Percentiles rank a stretch among this genome's conserved stretches.
These are phyloP conservation scores for Iphiclides podalirius DNA, from an alignment of 2,888 invertebrate species.

Conservation along the genomic window DNA sequence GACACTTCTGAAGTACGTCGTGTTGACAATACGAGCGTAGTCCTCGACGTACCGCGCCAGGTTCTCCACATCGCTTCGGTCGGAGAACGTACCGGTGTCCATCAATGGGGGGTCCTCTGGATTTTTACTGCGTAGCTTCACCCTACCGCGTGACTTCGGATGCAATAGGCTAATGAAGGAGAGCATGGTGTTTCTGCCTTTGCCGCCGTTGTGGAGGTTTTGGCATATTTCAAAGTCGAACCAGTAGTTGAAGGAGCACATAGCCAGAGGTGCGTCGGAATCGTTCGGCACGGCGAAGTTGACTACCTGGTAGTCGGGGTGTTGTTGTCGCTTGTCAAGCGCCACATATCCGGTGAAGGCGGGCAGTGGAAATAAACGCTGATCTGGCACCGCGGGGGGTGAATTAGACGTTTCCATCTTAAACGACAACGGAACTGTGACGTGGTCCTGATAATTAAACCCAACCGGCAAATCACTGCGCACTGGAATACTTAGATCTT, in stretches of 20 bases:
- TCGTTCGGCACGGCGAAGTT: conserved; percentile 32
- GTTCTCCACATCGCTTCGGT: conserved; percentile 38
- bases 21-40: conserved; percentile 36
- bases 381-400: conserved; percentile 14
- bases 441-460: conserved; percentile 43
- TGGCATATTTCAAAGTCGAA: conserved; percentile 36
- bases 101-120: conserved; percentile 37
- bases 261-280: conserved; percentile 27
- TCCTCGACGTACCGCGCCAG: conserved; percentile 35
- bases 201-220: conserved; percentile 26
- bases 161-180: conserved; percentile 30
- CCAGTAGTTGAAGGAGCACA: conserved; percentile 36
- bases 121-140: conserved; percentile 35
- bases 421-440: conserved; percentile 21
- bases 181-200: conserved; percentile 29
- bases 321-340: conserved; percentile 29
- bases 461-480: conserved; percentile 45
- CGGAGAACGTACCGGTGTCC: conserved; percentile 31
- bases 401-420: conserved; percentile 25
- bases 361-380: conserved; percentile 32
- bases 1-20: conserved; percentile 37
- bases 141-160: conserved; percentile 38
- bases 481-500: conserved; percentile 34
- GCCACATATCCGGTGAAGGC: conserved; percentile 31
- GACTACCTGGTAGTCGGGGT: conserved; percentile 37